These are phyloP conservation scores for Siniperca knerii DNA, from an alignment of 2,113 vertebrate species.

Conservation along the genomic window DNA sequence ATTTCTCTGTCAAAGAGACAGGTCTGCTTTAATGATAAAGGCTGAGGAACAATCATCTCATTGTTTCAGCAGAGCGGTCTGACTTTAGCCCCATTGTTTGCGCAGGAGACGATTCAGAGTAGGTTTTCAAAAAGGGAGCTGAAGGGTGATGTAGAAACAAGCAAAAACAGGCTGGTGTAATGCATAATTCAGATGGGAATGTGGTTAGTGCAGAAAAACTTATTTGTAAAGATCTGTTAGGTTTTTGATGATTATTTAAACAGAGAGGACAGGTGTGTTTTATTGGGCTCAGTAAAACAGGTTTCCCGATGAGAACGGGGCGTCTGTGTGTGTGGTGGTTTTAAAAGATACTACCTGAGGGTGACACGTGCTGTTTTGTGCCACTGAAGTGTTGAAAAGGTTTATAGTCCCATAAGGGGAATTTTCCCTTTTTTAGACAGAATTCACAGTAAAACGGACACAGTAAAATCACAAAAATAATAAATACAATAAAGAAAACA, in stretches of 20 bases:
- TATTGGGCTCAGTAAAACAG: slow-evolving; percentile 65
- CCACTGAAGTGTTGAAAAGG: slow-evolving; percentile 22
- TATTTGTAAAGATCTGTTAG: neutral
- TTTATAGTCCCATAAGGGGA: slow-evolving; percentile 21
- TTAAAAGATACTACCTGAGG: slow-evolving; percentile 37
- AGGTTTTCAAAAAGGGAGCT: slow-evolving; percentile 19
- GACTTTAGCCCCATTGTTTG: slow-evolving; percentile 68
- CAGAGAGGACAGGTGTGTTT: slow-evolving; percentile 54
- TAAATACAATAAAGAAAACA: neutral
- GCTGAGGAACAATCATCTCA: slow-evolving; percentile 73
- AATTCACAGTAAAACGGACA: neutral
- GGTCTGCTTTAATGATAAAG: slow-evolving; percentile 79
- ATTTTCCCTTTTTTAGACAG: neutral
- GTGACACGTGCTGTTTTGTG: slow-evolving; percentile 23
- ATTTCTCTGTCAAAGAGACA: slow-evolving; percentile 65
- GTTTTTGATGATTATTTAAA: neutral
- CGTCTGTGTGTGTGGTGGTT: neutral
- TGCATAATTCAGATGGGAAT: slow-evolving; percentile 12
- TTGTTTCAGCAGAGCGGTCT: slow-evolving; percentile 73
- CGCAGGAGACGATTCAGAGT: slow-evolving; percentile 47
- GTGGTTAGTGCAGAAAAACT: slow-evolving; percentile 2
- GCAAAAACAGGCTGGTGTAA: slow-evolving; percentile 29
- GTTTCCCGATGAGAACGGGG: slow-evolving; percentile 48
- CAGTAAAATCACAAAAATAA: neutral
- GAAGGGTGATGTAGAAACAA: slow-evolving; percentile 23